These are phyloP conservation scores for Eupithecia vulgata DNA, from an alignment of 2,888 invertebrate genomes.

Conservation along the genomic window DNA sequence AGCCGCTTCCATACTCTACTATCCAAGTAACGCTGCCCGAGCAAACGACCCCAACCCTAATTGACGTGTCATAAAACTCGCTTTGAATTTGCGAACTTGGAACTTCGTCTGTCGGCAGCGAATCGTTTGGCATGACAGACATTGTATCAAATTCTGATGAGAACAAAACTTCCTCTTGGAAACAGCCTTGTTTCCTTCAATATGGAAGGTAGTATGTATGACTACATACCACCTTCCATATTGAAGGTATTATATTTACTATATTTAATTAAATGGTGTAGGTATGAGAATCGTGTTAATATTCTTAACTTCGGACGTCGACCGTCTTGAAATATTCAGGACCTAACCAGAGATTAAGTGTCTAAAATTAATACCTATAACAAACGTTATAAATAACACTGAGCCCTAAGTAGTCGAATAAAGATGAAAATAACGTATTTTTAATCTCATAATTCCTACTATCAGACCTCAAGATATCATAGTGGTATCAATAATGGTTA, in stretches of 20 bases:
- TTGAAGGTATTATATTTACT: too few species aligned
- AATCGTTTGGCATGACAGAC: conserved; percentile 5
- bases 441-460: not conserved
- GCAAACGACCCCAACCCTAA: conserved; percentile 32
- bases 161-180: not conserved
- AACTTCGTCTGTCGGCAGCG: not conserved
- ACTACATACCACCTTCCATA: too few species aligned
- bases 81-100: conserved; percentile 4
- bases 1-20: conserved; percentile 55
- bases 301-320: not conserved
- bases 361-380: not conserved
- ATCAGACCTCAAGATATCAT: not conserved
- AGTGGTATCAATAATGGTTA: not conserved
- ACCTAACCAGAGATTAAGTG: not conserved
- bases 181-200: not conserved
- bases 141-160: not conserved
- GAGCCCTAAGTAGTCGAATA: not conserved
- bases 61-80: conserved; percentile 12
- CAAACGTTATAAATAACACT: not conserved
- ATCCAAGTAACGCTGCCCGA: conserved; percentile 41
- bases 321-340: not conserved
- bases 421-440: not conserved
- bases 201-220: not conserved
- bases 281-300: not conserved
- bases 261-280: too few species aligned